Evolutionary conservation across 2,888 invertebrate genomes (phyloP), one percentile per base, ranked within the genome.

Genomic region (Ischnura elegans): DNA sequence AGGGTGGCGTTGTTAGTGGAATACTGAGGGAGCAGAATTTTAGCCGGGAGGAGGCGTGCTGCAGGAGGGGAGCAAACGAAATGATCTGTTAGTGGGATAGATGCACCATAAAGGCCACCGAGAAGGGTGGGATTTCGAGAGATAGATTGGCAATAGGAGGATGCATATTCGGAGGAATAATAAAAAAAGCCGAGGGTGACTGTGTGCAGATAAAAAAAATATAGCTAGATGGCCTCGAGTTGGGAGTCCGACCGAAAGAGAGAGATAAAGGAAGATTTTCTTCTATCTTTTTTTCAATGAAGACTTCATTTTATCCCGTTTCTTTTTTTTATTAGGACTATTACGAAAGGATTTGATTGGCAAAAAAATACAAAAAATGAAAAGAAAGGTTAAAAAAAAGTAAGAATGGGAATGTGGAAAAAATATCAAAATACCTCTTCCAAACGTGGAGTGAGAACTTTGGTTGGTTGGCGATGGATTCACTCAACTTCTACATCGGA

Each of bases 1-100:
- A 8, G 10, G 6, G 0, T 29, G 36, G 29, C 8, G 36, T 29
- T 29, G 16, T 10, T 3, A 19, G 6, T 10, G 76, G 29, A 36
- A 29, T 76, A 76, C 76, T 29, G 36, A 13, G 5, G 25, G 21
- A 61, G 5, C 25, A 21, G 61, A 36, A 16, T 29, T 76, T 76
- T 36, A 29, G 76, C 10, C n/a, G 76, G 76, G 76, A 2, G 76
- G 36, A 76, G 36, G 36, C 76, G 36, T 19, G 13, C 8, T 47
- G n/a, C n/a, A n/a, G n/a, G 51, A 10, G 51, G 36, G 76, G 36
- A 36, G 13, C 36, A 6, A 29, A 76, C 76, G 76, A 76, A 76
- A 76, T 76, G 76, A 76, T 76, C 76, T 76, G 76, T 76, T 76
- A 76, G 76, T 36, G 66, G 66, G n/a, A 29, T n/a, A n/a, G 66